These are phyloP conservation scores for Ochropacha duplaris DNA, from an alignment of 2,888 invertebrate genomes.

Conservation along the genomic window DNA sequence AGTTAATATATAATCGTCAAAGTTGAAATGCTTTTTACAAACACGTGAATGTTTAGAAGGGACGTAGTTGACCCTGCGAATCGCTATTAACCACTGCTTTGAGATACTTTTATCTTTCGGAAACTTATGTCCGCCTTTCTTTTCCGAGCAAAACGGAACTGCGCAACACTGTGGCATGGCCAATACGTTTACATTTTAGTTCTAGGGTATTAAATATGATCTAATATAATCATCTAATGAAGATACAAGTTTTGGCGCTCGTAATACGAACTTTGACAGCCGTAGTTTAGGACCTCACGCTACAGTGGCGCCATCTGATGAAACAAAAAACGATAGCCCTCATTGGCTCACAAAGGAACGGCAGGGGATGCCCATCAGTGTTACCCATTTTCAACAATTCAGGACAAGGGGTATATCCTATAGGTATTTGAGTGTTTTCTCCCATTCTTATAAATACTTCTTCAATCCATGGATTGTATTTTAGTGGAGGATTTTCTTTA, in stretches of 20 bases:
- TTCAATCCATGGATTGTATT: too few species aligned
- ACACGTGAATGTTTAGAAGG: constrained; percentile 14
- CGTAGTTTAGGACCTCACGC: constrained; percentile 4
- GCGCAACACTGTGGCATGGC: too few species aligned
- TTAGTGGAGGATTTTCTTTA: too few species aligned
- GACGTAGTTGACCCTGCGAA: constrained; percentile 11
- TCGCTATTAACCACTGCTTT: constrained; percentile 10
- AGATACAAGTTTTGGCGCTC: constrained; percentile 9
- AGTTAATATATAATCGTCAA: too few species aligned
- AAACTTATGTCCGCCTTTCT: constrained; percentile 12
- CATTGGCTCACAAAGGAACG: too few species aligned
- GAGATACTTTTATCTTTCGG: constrained; percentile 6
- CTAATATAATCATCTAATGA: constrained; percentile 5
- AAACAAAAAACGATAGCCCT: constrained; percentile 4
- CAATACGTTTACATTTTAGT: too few species aligned
- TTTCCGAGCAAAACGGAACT: constrained; percentile 1
- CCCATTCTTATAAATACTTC: too few species aligned
- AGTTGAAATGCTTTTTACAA: constrained; percentile 8
- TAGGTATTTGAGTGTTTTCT: too few species aligned
- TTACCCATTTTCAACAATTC: too few species aligned
- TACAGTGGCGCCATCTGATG: constrained; percentile 8
- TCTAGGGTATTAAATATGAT: background rate
- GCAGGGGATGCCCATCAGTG: too few species aligned
- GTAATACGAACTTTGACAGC: constrained; percentile 9
- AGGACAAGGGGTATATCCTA: too few species aligned